These are phyloP conservation scores for Merops nubicus DNA, from an alignment of 2,113 vertebrate genomes.

Conservation along the genomic window DNA sequence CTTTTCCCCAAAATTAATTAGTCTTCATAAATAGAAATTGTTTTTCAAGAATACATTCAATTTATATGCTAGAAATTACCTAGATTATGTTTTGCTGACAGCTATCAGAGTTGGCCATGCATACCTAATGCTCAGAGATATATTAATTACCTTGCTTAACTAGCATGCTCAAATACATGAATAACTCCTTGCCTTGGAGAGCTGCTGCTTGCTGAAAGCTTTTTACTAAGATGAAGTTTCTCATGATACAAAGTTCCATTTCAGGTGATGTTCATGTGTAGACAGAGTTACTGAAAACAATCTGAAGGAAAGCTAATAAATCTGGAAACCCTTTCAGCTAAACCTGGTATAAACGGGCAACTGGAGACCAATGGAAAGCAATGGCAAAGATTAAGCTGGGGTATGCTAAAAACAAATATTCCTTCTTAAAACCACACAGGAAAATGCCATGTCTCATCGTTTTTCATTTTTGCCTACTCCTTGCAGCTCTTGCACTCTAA, in stretches of 20 bases:
- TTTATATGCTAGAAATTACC: constrained; percentile 46
- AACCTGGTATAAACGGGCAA: neutral
- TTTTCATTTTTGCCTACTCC: neutral
- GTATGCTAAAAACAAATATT: accelerated
- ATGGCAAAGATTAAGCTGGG: neutral
- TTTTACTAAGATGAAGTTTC: constrained; percentile 18
- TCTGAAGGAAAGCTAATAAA: neutral
- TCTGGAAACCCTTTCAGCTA: neutral
- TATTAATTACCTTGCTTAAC: constrained; percentile 69
- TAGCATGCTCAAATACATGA: constrained; percentile 39
- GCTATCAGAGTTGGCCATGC: constrained; percentile 29
- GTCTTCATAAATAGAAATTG: constrained; percentile 38
- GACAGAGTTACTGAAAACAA: neutral
- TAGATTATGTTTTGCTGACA: constrained; percentile 62
- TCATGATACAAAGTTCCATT: neutral
- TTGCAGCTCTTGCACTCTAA: no score
- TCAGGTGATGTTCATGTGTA: neutral
- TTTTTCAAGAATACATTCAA: constrained; percentile 46
- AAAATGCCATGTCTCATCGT: neutral
- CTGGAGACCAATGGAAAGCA: neutral
- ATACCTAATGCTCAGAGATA: constrained; percentile 64
- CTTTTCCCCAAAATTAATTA: constrained; percentile 55
- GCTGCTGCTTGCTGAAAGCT: neutral
- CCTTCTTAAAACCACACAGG: neutral
- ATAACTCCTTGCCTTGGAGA: constrained; percentile 39